Conservation (phyloP, 2,888 invertebrate species). For the Nephrocerus scutellatus region DNA sequence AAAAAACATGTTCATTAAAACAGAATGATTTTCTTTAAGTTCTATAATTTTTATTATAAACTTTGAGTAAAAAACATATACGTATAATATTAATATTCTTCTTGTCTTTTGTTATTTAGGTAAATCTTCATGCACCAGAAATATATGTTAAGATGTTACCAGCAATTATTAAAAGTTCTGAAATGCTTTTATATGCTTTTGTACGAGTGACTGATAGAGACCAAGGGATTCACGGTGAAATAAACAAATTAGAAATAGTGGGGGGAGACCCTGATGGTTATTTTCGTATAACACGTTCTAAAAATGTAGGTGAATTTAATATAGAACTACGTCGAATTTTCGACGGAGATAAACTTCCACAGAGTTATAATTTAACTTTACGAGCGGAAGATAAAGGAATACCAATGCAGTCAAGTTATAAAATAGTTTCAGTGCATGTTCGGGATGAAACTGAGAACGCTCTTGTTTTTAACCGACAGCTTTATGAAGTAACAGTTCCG, state of each 20-base stretch:
- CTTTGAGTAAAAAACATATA: no score
- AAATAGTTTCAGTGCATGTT: slow-evolving; percentile 73
- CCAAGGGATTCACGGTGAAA: slow-evolving; percentile 74
- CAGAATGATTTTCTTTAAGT: no score
- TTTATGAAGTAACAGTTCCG: slow-evolving; percentile 79
- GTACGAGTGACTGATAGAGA: slow-evolving; percentile 79
- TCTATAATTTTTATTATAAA: no score
- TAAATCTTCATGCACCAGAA: slow-evolving; percentile 81
- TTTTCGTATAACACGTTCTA: slow-evolving; percentile 66
- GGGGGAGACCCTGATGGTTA: slow-evolving; percentile 86
- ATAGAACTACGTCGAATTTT: slow-evolving; percentile 57
- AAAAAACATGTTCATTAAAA: no score
- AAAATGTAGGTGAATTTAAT: slow-evolving; percentile 64
- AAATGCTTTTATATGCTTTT: slow-evolving; percentile 82
- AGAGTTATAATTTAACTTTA: slow-evolving; percentile 81
- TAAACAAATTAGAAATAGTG: slow-evolving; percentile 73
- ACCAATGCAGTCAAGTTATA: slow-evolving; percentile 70
- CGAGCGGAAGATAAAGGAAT: slow-evolving; percentile 76
- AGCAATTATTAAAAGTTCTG: slow-evolving; percentile 71
- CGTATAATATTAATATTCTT: no score
- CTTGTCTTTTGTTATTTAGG: slow-evolving; percentile 49
- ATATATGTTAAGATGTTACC: slow-evolving; percentile 74
- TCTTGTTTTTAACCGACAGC: slow-evolving; percentile 78
- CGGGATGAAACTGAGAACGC: slow-evolving; percentile 78
- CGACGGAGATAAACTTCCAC: slow-evolving; percentile 57